phyloP scores from a whole-genome alignment of 2,888 invertebrate species.

The Orgyia antiqua region DNA sequence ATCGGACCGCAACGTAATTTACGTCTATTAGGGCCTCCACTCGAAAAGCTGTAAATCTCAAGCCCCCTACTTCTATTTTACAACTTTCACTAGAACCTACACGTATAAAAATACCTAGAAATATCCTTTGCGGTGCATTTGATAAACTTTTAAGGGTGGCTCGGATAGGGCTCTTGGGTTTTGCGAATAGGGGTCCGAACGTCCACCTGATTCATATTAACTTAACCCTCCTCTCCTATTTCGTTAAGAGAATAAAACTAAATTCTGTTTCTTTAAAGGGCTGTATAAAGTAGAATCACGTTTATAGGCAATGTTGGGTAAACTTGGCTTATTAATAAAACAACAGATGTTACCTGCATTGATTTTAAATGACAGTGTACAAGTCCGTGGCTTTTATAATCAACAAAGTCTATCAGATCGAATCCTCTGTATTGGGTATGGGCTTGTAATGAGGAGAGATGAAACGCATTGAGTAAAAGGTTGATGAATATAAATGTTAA shows the following conservation, averaged over 20 bases:
- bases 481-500: too few relatives aligned
- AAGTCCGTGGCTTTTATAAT: too few relatives aligned
- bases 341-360: background rate
- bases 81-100: conserved; percentile 34
- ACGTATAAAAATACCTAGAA: conserved; percentile 23
- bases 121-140: conserved; percentile 39
- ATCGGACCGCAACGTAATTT: conserved; percentile 68
- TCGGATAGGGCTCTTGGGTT: conserved; percentile 50
- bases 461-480: too few relatives aligned
- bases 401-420: too few relatives aligned
- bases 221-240: conserved; percentile 19
- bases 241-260: conserved; percentile 26
- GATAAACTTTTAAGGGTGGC: conserved; percentile 61
- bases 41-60: conserved; percentile 67
- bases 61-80: conserved; percentile 55
- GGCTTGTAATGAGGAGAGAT: too few relatives aligned
- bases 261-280: conserved; percentile 25
- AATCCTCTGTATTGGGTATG: too few relatives aligned
- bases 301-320: conserved; percentile 14
- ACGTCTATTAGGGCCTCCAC: conserved; percentile 69
- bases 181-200: conserved; percentile 20
- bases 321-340: conserved; percentile 3
- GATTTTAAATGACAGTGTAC: too few relatives aligned
- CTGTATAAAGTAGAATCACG: conserved; percentile 23
- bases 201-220: conserved; percentile 32